Conservation (phyloP, 2,797 vertebrate genomes). For the Etheostoma nigrum region DNA sequence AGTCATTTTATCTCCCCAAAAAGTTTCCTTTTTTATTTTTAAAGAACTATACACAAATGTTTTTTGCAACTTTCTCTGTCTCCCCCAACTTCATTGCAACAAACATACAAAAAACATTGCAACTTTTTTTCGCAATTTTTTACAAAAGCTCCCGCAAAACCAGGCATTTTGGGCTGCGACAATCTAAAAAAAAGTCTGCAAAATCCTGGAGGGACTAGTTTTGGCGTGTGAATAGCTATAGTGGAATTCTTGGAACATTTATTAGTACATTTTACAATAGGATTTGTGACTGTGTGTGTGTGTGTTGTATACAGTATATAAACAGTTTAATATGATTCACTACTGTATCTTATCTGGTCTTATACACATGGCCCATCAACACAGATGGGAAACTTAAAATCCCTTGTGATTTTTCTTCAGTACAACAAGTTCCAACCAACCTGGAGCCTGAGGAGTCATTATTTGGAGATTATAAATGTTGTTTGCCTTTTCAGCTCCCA, state of each 20-base stretch:
- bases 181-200: no score
- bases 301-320: not conserved
- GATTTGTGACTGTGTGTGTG: not conserved
- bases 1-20: no score
- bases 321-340: slow-evolving; percentile 20
- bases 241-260: slow-evolving; percentile 28
- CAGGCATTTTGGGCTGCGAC: no score
- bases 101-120: no score
- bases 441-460: slow-evolving; percentile 46
- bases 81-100: no score
- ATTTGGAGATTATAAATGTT: slow-evolving; percentile 56
- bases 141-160: no score
- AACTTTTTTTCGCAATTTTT: no score
- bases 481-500: slow-evolving; percentile 43
- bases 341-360: slow-evolving; percentile 6
- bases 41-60: no score
- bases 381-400: slow-evolving; percentile 31
- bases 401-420: slow-evolving; percentile 30
- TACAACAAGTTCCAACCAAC: slow-evolving; percentile 29
- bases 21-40: no score
- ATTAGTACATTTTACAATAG: slow-evolving; percentile 4
- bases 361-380: not conserved
- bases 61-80: no score
- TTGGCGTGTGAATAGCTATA: slow-evolving; percentile 20
- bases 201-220: no score